Percentiles rank a stretch among this genome's conserved stretches.
Conservation (phyloP, 2,888 invertebrate species). For the Rhodophaea formosa region DNA sequence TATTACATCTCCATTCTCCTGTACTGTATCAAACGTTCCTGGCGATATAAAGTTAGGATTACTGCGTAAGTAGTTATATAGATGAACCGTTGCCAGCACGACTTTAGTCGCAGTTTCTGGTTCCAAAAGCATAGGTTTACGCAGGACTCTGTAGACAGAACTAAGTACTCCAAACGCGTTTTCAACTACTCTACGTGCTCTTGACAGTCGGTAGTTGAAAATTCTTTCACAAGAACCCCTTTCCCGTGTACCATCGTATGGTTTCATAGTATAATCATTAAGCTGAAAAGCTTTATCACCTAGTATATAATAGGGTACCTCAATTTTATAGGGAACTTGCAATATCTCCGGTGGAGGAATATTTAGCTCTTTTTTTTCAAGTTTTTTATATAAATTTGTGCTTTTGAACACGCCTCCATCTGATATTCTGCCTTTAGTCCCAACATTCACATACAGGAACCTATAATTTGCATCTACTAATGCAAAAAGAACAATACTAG, state of each 20-base stretch:
- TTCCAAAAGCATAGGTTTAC: neutral
- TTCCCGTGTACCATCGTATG: constrained; percentile 20
- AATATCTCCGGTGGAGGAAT: neutral
- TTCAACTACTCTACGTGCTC: constrained; percentile 15
- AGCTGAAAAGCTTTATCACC: constrained; percentile 13
- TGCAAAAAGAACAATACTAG: constrained; percentile 44
- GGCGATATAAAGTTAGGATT: constrained; percentile 19
- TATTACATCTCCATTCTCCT: constrained; percentile 26
- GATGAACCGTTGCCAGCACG: neutral
- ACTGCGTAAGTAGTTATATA: neutral
- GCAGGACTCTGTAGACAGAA: neutral
- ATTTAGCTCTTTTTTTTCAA: neutral
- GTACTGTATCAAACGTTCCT: constrained; percentile 26
- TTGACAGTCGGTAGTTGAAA: neutral
- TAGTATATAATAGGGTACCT: neutral
- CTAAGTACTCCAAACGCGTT: constrained; percentile 19
- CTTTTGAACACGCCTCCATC: constrained; percentile 25
- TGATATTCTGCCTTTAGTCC: constrained; percentile 26
- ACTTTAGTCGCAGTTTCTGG: neutral
- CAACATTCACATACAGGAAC: constrained; percentile 39
- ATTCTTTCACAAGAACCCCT: constrained; percentile 18
- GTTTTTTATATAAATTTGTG: constrained; percentile 21
- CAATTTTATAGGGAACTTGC: neutral
- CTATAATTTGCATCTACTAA: constrained; percentile 52
- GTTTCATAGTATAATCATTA: constrained; percentile 25